Percentiles rank a stretch among this genome's conserved stretches.
Evolutionary conservation across 2,888 invertebrate genomes (phyloP).

Genomic region (Cynaeus angustus): DNA sequence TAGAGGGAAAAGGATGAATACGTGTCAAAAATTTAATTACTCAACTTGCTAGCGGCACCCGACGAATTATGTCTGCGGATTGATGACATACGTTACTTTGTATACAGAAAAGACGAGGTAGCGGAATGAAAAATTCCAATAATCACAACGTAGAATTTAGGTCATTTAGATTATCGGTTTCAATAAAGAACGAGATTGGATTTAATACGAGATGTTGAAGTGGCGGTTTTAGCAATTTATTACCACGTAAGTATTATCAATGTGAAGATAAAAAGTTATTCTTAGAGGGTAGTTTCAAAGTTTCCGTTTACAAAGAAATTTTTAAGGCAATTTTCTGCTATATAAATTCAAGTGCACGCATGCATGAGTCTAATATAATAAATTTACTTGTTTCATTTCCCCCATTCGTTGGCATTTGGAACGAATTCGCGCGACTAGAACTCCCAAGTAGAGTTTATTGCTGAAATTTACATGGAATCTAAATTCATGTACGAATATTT

Average conservation of each 20-base stretch:
- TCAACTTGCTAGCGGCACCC: constrained; percentile 43
- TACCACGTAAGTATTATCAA: constrained; percentile 28
- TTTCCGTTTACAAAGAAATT: constrained; percentile 48
- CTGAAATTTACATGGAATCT: constrained; percentile 66
- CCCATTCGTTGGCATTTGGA: constrained; percentile 60
- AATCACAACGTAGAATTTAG: constrained; percentile 11
- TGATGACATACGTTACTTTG: constrained; percentile 40
- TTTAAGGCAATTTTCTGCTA: constrained; percentile 56
- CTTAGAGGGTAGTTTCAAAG: constrained; percentile 29
- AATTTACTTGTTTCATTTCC: constrained; percentile 64
- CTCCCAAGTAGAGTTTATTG: constrained; percentile 61
- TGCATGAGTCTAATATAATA: constrained; percentile 62
- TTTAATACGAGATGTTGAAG: constrained; percentile 30
- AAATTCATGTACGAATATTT: constrained; percentile 64
- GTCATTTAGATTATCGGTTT: constrained; percentile 23
- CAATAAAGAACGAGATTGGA: constrained; percentile 16
- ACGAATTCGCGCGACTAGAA: constrained; percentile 57
- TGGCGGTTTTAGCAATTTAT: constrained; percentile 25
- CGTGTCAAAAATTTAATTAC: constrained; percentile 51
- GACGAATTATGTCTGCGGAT: constrained; percentile 42
- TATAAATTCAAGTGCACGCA: constrained; percentile 60
- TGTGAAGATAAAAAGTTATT: constrained; percentile 42
- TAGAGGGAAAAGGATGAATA: constrained; percentile 46
- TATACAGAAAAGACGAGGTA: constrained; percentile 13
- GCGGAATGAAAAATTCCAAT: constrained; percentile 37